Evolutionary conservation across 2,113 vertebrate genomes (phyloP), one percentile per base, ranked within the genome.

Genomic region (Grallaria varia): DNA sequence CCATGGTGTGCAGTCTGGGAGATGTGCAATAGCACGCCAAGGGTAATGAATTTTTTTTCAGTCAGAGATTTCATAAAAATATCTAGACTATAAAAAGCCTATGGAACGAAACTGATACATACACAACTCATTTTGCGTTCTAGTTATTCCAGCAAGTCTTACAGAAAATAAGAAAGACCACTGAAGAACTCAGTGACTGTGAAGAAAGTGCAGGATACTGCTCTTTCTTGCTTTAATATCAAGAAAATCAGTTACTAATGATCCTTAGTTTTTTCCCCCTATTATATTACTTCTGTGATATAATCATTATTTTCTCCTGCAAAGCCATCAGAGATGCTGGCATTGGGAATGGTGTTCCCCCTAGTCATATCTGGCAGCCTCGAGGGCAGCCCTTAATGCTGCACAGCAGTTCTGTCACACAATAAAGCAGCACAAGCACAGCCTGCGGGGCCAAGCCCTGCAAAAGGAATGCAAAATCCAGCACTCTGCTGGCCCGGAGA

Each of bases 401-500:
- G 68, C 72, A 63, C 14, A 72, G 56, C 47, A 33, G 40, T 3
- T 49, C 71, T 22, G 27, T n/a, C 79, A 50, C 4, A 7, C 47
- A 72, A 23, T 2, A 22, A 37, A 80, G 88, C 59, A 44, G 22
- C 2, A 5, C 0, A 9, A 78, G 63, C 45, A 47, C 50, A 80
- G 78, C 39, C 37, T 25, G 12, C 0, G 3, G 81, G 37, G 37
- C 67, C n/a, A 50, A 55, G 42, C 42, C 8, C 60, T 49, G 49
- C 8, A 60, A 88, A 87, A 74, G 44, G 62, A 92, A 94, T 80
- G 56, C 31, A 72, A 81, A 87, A 84, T 53, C 68, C 60, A 84
- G n/a, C 52, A 49, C n/a, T 33, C 69, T 55, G 60, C 85, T 96
- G 92, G 92, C 93, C 92, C 78, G 55, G 39, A 69, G 63, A 91